A percentile compares a stretch with the other conserved stretches of the same genome.
Evolutionary conservation across 2,888 invertebrate genomes (phyloP).

Genomic region (Pseudanteris insignis): DNA sequence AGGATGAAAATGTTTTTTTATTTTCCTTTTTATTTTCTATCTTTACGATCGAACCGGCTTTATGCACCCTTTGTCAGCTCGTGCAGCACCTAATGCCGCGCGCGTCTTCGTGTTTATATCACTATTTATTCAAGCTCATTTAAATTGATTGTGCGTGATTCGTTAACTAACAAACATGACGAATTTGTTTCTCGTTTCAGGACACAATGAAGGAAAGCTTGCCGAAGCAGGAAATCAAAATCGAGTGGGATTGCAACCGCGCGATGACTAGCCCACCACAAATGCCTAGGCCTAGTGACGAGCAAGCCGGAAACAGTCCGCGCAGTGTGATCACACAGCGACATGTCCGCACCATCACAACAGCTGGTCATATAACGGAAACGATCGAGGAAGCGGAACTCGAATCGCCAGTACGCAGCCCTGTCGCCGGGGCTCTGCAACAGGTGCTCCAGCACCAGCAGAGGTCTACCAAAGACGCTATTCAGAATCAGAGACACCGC

Average conservation of each 20-base stretch:
- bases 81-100: no score
- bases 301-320: constrained; percentile 53
- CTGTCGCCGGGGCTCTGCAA: constrained; percentile 47
- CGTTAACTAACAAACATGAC: no score
- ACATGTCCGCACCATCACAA: constrained; percentile 71
- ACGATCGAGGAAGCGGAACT: constrained; percentile 55
- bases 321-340: constrained; percentile 70
- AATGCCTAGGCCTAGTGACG: constrained; percentile 49
- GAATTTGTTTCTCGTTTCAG: constrained; percentile 52
- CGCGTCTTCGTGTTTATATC: no score
- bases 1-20: no score
- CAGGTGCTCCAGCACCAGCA: constrained; percentile 62
- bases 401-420: constrained; percentile 53
- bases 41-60: no score
- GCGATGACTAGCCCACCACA: constrained; percentile 52
- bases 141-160: no score
- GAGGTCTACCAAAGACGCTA: constrained; percentile 46
- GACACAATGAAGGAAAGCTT: constrained; percentile 61
- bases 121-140: no score
- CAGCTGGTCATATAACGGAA: constrained; percentile 71
- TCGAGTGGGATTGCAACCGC: constrained; percentile 60
- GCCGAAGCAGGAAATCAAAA: constrained; percentile 59
- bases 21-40: no score
- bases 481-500: constrained; percentile 40
- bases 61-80: no score